Conservation (phyloP, 2,113 vertebrate species). For the Phycodurus eques region DNA sequence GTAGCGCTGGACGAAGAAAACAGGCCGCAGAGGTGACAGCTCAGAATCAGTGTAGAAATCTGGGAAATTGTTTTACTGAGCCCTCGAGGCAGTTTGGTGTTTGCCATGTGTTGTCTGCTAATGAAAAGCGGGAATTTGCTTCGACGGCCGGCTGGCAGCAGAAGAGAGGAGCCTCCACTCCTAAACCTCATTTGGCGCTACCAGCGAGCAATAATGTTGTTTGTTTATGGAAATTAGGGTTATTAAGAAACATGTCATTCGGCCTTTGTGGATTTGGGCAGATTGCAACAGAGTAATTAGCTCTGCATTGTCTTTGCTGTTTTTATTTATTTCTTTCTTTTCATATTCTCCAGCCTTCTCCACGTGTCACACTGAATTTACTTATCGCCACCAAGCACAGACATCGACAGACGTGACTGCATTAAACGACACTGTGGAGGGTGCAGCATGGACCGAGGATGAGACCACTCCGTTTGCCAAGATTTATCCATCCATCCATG, state of each 20-base stretch:
- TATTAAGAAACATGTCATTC: slow-evolving; percentile 7
- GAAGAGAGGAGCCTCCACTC: not conserved
- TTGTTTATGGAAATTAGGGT: slow-evolving; percentile 4
- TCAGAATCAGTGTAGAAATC: not conserved
- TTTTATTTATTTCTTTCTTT: not conserved
- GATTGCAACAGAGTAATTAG: not conserved
- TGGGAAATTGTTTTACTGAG: not conserved
- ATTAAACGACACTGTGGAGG: not conserved
- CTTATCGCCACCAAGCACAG: not conserved
- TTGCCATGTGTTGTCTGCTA: not conserved
- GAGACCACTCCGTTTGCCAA: not conserved
- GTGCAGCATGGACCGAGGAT: too few relatives aligned
- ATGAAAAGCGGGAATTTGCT: not conserved
- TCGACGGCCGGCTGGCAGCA: not conserved
- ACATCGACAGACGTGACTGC: not conserved
- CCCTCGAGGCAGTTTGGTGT: not conserved
- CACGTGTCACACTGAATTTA: not conserved
- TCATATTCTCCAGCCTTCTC: not conserved
- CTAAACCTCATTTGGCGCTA: not conserved
- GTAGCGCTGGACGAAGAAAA: not conserved
- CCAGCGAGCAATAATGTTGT: not conserved
- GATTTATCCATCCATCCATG: not conserved
- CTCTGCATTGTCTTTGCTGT: not conserved
- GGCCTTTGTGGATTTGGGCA: not conserved
- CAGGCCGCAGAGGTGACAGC: too few relatives aligned